Evolutionary conservation across 1,140 invertebrate species (phyloP).

Genomic region (Zaprionus africanus): DNA sequence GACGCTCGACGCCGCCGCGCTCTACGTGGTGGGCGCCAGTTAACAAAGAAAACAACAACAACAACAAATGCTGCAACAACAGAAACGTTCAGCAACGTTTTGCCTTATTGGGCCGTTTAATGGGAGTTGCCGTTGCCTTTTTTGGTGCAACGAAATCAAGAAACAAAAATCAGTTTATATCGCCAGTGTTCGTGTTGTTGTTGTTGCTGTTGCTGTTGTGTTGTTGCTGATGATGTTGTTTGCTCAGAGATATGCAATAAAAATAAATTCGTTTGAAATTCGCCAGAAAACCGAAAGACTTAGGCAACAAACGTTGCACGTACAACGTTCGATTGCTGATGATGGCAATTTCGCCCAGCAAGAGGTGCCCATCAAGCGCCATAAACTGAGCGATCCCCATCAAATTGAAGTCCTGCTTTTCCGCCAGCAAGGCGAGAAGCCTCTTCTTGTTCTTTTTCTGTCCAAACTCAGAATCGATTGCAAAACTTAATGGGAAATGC

Average conservation of each 20-base stretch:
- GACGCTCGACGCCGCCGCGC: slow-evolving; percentile 16
- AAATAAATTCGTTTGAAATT: slow-evolving; percentile 57
- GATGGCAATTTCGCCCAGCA: slow-evolving; percentile 63
- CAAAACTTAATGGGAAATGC: slow-evolving; percentile 48
- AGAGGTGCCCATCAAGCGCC: slow-evolving; percentile 40
- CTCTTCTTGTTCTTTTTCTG: neutral
- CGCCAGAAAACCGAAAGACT: slow-evolving; percentile 59
- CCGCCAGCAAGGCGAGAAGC: neutral
- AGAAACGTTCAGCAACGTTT: slow-evolving; percentile 40
- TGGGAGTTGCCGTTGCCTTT: slow-evolving; percentile 82
- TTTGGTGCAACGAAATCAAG: slow-evolving; percentile 80
- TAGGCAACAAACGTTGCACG: slow-evolving; percentile 52
- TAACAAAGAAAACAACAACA: slow-evolving; percentile 47
- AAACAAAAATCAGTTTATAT: slow-evolving; percentile 76
- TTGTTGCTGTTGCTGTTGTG: slow-evolving; percentile 43
- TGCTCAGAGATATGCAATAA: slow-evolving; percentile 47
- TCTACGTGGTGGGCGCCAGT: slow-evolving; percentile 71
- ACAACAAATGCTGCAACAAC: slow-evolving; percentile 27
- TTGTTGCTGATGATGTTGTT: slow-evolving; percentile 50
- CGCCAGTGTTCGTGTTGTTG: slow-evolving; percentile 43
- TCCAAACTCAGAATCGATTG: slow-evolving; percentile 18
- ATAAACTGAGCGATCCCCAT: slow-evolving; percentile 36
- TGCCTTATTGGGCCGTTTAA: slow-evolving; percentile 79
- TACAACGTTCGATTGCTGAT: slow-evolving; percentile 18
- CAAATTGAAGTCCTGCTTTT: slow-evolving; percentile 38